Base-by-base conservation (phyloP, 2,113 vertebrate genomes). In the Plecturocebus donacophilus region DNA sequence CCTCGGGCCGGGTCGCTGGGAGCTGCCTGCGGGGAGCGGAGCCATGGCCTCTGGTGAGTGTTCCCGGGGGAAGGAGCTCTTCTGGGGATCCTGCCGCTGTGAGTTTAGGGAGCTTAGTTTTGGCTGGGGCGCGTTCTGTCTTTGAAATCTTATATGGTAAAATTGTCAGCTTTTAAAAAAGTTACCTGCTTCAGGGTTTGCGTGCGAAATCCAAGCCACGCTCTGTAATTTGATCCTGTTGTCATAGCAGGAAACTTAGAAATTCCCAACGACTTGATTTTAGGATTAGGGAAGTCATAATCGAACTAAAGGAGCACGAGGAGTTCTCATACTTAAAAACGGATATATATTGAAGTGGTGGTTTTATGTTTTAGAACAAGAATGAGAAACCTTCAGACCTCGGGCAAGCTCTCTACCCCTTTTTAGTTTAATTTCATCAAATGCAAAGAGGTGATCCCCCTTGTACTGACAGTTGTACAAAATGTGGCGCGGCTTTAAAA, bases 41-140 rank as follows among this genome's bases (percentile, higher is more conserved):
- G 68, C 96, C 94, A 97, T 97, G 97, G 97, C 95, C 47, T 96
- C 97, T 0, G 97, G 97, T 97, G 95, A 97, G 98, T 95, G 61
- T 30, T 13, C 13, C 5, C 11, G 14, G 45, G 75, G 45, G 30
- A 27, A 23, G 61, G 27, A 23, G 35, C 13, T 32, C 4, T 5
- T 64, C 70, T 23, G 6, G 66, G 21, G 52, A 3, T 40, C 42
- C 13, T 5, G 47, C 64, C 16, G 45, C 83, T 30, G 38, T 2
- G 70, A 8, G 42, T 58, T 84, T 81, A 5, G 32, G 52, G 40
- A 8, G 9, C 73, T 71, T 58, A 2, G 23, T n/a, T 90, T 58
- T 45, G 79, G 88, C 16, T 12, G 52, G 49, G 68, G 79, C 9
- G 7, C 56, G 0, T 71, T 91, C 42, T 10, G 64, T 61, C 42